Conservation (phyloP, 1,140 invertebrate species). For the Cyphomyrmex costatus region DNA sequence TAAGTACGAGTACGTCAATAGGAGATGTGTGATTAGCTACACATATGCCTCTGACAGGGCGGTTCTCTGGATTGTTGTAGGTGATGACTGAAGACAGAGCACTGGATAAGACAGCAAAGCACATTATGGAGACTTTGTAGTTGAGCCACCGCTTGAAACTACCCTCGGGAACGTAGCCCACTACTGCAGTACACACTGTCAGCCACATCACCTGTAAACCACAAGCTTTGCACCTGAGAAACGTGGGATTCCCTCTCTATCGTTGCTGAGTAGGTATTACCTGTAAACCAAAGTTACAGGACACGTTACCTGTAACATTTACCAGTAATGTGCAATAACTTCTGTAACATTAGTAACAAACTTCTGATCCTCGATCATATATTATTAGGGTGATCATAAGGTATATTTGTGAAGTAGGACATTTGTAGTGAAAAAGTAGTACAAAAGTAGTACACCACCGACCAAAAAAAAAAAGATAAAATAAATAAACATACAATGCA, state of each 20-base stretch:
- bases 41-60: slow-evolving; percentile 95
- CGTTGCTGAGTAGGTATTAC: slow-evolving; percentile 72
- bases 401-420: no score
- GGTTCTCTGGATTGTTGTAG: slow-evolving; percentile 95
- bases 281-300: slow-evolving; percentile 78
- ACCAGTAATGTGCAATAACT: slow-evolving; percentile 55
- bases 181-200: slow-evolving; percentile 93
- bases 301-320: slow-evolving; percentile 76
- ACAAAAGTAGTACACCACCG: no score
- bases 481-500: no score
- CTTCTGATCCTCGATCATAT: neutral
- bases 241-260: slow-evolving; percentile 67
- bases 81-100: slow-evolving; percentile 95
- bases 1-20: slow-evolving; percentile 98
- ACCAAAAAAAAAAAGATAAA: no score
- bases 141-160: slow-evolving; percentile 92
- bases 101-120: slow-evolving; percentile 95
- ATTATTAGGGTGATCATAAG: no score
- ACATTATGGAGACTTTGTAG: slow-evolving; percentile 93
- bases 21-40: slow-evolving; percentile 99
- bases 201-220: slow-evolving; percentile 93
- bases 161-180: slow-evolving; percentile 94
- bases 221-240: slow-evolving; percentile 77
- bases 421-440: no score
- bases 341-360: slow-evolving; percentile 49